Base-by-base conservation (phyloP, 2,888 invertebrate species). In the Heliconius sara region DNA sequence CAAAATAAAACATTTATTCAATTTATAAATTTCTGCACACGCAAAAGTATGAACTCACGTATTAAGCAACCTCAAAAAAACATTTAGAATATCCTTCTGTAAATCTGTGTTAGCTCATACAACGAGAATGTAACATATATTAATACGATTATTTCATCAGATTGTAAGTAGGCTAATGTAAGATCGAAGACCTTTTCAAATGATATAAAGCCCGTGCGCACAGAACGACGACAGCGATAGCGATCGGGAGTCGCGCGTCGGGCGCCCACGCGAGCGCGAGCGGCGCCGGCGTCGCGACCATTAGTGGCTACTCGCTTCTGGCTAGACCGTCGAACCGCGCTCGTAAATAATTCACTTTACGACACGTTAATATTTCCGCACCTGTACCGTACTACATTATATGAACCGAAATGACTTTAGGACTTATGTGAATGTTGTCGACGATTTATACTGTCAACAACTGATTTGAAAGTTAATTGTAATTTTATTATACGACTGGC, bases 331-430 rank as follows among this genome's bases (percentile, higher is more conserved):
- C 27, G 39, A 10, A 27, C 63, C 19, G 63, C 65, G 63, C 43
- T 75, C 75, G 75, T 75, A 75, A 75, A 75, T 75, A 39, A 75
- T 63, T 47, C 43, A 43, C 75, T 65, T 75, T 75, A 75, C 47
- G 65, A 34, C 72, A 10, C 65, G n/a, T 79, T 60, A 68, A 79
- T 79, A 75, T 75, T 30, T 79, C 74, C 67, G 43, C 78, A 63
- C 78, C 67, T 79, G 52, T 66, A 72, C 67, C 75, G 30, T 70
- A 65, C 63, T 60, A 75, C 67, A 77, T 63, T 73, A 76, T 60
- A 78, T 39, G 43, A 75, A 77, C 68, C 71, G 67, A 77, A 83
- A 83, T 73, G 78, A 77, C 66, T 74, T 80, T 77, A 67, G 34
- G 60, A 57, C 25, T 80, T 47, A 70, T 77, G 65, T 71, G 65